Base-by-base conservation (phyloP, 2,797 vertebrate genomes). In the Malacoctenus gilli region DNA sequence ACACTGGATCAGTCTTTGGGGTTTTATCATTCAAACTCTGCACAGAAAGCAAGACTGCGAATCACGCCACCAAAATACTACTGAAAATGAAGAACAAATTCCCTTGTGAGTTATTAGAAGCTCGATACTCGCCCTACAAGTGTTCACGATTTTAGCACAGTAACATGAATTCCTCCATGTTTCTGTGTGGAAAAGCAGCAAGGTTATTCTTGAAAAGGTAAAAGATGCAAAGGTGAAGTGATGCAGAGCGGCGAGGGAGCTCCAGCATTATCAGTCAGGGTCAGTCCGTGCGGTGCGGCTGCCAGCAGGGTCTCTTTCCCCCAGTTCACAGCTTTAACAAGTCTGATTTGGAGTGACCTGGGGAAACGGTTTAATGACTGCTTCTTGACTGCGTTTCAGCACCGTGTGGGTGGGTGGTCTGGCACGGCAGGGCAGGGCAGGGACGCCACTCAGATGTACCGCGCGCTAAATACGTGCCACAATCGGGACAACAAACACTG, bases 351-450 rank as follows among this genome's bases (percentile, higher is more conserved):
- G 89, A 90, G 59, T 89, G 90, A 91, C 91, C 89, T 85, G 80
- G 77, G 89, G 90, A 92, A 90, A 89, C 52, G 52, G 66, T 91
- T 90, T 91, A 91, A 92, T 91, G 88, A 68, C 84, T 68, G 64
- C 68, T 85, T 74, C 86, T 86, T 77, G 87, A 85, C 86, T 76
- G 73, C 30, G 79, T 87, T 90, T 90, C 88, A 85, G 77, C 83
- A 70, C 74, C 18, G 50, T 73, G 81, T 57, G 83, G 73, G 86
- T 92, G 92, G 92, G 92, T 90, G 92, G 92, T 93, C 91, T 69
- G 52, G 60, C 44, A 58, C 22, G 65, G 83, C 78, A 52, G 83
- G n/a, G 85, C 78, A 52, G 83, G 86, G 85, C 80, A 81, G 53
- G 76, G 74, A 80, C 59, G 14, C 67, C 61, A 47, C 84, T 77